Conservation (phyloP, 2,113 vertebrate genomes). For the Cavia porcellus region DNA sequence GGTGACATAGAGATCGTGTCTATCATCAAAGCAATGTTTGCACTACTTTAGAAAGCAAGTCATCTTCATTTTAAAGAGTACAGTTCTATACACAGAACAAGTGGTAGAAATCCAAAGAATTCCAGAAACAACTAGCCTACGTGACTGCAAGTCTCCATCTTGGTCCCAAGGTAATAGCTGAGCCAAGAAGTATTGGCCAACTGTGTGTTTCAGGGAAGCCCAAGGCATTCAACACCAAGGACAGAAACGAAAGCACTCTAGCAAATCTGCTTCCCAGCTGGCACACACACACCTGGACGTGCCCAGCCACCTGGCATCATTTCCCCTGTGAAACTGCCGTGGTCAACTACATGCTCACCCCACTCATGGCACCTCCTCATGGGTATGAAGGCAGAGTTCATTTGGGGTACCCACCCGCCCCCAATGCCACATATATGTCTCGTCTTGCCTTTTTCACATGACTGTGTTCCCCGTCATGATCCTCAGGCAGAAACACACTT, state of each 20-base stretch:
- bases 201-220: not conserved
- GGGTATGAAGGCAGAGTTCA: not conserved
- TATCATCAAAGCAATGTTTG: not conserved
- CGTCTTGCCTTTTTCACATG: too few relatives aligned
- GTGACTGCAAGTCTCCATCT: not conserved
- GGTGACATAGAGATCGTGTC: not conserved
- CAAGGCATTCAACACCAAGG: not conserved
- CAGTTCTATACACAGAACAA: not conserved
- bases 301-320: not conserved
- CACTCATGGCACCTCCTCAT: not conserved
- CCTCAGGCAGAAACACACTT: not conserved
- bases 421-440: accelerated
- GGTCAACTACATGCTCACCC: accelerated
- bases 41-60: not conserved
- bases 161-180: not conserved
- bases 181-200: not conserved
- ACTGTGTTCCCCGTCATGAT: not conserved
- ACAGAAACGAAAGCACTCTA: not conserved
- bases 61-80: not conserved
- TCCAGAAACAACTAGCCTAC: not conserved
- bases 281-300: too few relatives aligned
- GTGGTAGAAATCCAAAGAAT: not conserved
- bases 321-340: not conserved
- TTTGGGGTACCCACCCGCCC: not conserved
- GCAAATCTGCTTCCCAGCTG: not conserved